These are phyloP conservation scores for Hypotaenidia okinawae DNA, from an alignment of 2,797 vertebrate genomes.

Conservation along the genomic window DNA sequence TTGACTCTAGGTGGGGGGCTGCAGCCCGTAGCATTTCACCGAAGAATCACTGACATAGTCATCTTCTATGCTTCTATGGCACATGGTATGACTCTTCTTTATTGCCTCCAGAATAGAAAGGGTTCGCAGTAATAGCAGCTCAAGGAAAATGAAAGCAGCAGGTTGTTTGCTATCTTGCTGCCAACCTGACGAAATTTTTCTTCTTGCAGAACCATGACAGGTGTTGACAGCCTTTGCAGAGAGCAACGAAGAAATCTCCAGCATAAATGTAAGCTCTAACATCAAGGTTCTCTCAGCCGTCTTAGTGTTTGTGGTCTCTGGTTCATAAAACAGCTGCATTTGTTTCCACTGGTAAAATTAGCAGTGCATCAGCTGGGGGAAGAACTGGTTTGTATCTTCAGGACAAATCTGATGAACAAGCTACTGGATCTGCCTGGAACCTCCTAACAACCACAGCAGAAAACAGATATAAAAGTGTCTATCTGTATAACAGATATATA, in stretches of 20 bases:
- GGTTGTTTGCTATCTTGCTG: constrained; percentile 11
- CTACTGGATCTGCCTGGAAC: neutral
- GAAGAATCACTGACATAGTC: neutral
- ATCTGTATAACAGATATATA: no score
- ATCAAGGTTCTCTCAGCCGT: neutral
- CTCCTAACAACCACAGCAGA: neutral
- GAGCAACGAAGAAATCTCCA: neutral
- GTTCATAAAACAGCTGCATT: neutral
- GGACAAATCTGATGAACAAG: neutral
- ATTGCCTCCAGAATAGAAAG: neutral
- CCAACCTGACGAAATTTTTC: constrained; percentile 26
- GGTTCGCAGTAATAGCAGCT: neutral
- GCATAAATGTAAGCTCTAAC: neutral
- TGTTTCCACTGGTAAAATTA: neutral
- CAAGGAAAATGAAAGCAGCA: neutral
- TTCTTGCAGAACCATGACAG: neutral
- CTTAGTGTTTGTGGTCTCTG: rapidly evolving
- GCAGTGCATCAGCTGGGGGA: neutral
- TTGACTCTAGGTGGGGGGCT: neutral
- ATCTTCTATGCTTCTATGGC: neutral
- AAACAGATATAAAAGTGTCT: neutral
- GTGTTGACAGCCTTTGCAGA: constrained; percentile 4
- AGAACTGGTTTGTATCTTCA: neutral
- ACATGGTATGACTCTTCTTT: neutral
- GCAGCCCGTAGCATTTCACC: neutral